A percentile compares a stretch with the other conserved stretches of the same genome.
Evolutionary conservation across 2,113 vertebrate genomes (phyloP).

Genomic region (Numida meleagris): DNA sequence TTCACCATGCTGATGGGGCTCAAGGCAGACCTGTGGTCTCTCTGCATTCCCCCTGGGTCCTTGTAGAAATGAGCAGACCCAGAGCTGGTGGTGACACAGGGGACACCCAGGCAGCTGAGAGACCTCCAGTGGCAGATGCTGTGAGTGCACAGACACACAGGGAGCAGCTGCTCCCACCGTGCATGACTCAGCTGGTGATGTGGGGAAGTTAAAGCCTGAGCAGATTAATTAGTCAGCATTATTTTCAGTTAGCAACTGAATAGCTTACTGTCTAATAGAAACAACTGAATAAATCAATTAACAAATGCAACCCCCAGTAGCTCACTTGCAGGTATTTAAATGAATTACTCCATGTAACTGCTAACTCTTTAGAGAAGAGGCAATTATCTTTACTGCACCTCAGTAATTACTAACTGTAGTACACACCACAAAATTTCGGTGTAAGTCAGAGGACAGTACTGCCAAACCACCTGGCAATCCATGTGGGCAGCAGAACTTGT

Average conservation of each 20-base stretch:
- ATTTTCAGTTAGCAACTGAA: slow-evolving; percentile 2
- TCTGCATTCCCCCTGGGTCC: background rate
- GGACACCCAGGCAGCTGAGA: background rate
- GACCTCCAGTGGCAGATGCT: background rate
- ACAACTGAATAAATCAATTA: slow-evolving; percentile 61
- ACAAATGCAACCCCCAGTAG: slow-evolving; percentile 13
- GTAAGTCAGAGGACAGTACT: background rate
- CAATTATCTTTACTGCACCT: slow-evolving; percentile 54
- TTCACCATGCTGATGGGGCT: background rate
- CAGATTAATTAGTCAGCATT: slow-evolving; percentile 39
- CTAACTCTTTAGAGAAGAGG: slow-evolving; percentile 44
- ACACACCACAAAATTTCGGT: background rate
- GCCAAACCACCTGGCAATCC: background rate
- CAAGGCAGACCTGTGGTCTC: background rate
- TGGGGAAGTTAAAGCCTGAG: background rate
- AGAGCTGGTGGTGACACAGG: background rate
- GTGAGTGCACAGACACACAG: background rate
- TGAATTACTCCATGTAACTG: slow-evolving; percentile 45
- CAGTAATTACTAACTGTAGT: slow-evolving; percentile 16
- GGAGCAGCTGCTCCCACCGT: background rate
- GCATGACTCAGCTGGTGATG: background rate
- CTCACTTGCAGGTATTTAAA: slow-evolving; percentile 54
- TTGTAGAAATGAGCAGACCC: background rate
- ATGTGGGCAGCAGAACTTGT: background rate
- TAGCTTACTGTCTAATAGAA: slow-evolving; percentile 5